Base-by-base conservation (phyloP, 2,888 invertebrate species). In the Cabera pusaria region DNA sequence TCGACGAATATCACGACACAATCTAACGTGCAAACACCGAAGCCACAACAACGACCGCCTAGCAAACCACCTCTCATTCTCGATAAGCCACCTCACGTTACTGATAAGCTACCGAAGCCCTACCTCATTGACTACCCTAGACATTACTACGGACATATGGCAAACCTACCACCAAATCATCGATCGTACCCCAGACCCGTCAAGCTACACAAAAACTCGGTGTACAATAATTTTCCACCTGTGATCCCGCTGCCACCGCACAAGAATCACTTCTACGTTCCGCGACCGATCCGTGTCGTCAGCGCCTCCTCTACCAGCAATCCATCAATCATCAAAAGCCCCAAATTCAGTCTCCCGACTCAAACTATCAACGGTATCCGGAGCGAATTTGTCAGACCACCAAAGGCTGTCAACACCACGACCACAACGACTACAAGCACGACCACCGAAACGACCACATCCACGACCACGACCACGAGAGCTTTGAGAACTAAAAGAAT, bases 291-390 rank as follows among this genome's bases (percentile, higher is more conserved):
- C 16, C 48, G 62, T 5, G 78, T 70, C 49, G 59, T 79, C 22
- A 63, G 76, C 49, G 60, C 80, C 24, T 63, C 78, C 2, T 71
- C 86, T 5, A 71, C 68, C 19, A 64, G 59, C 40, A 69, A 70
- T 38, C 72, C 78, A 2, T 47, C 64, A 7, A 34, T 69, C 22
- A 59, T 66, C n/a, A 76, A 74, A 37, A 72, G 61, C 29, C 76
- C 82, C 5, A 83, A 87, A 39, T 68, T 71, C 57, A 85, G 72
- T 44, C 49, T 87, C 29, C 86, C 88, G 3, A 64, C 76, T 12
- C 84, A 87, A 57, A 84, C 82, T 7, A 69, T 86, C 24, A 88
- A 79, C 48, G 86, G 86, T 36, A 78, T 80, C 27, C 72, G 78
- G 29, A 51, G 72, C 4, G 86, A 84, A 14, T 59, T 71, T 41